These are phyloP conservation scores for Zoroaster sp. DNA, from an alignment of 53 echinoderm and acorn worm genomes.

Conservation along the genomic window DNA sequence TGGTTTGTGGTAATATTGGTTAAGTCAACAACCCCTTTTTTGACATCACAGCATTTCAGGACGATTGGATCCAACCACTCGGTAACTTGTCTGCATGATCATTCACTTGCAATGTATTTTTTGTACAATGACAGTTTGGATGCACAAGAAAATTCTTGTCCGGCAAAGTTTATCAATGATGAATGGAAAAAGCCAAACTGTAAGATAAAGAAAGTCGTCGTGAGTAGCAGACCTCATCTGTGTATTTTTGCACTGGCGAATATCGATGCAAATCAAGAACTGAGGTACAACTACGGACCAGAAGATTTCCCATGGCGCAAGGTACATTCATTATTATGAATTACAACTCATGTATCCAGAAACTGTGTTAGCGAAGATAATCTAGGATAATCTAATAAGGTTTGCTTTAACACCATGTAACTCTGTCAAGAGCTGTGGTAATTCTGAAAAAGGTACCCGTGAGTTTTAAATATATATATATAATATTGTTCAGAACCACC, in stretches of 20 bases:
- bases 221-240: constrained; percentile 26
- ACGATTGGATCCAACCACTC: neutral
- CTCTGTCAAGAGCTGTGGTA: too few species aligned
- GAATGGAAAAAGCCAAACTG: constrained; percentile 54
- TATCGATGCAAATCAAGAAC: constrained; percentile 35
- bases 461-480: too few species aligned
- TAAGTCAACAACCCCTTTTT: too few species aligned
- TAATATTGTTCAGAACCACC: too few species aligned
- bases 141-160: constrained; percentile 33
- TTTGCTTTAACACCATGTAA: too few species aligned
- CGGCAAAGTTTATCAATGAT: constrained; percentile 58
- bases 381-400: neutral
- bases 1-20: too few species aligned
- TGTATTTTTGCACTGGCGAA: constrained; percentile 42
- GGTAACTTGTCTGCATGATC: neutral
- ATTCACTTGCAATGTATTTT: neutral
- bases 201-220: constrained; percentile 39
- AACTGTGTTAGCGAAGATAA: neutral
- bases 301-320: constrained; percentile 57
- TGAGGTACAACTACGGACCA: constrained; percentile 59
- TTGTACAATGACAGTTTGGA: constrained; percentile 1
- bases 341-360: neutral
- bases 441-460: too few species aligned
- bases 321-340: constrained; percentile 14
- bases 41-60: neutral